These are phyloP conservation scores for Zaprionus vittiger DNA, from an alignment of 1,140 invertebrate genomes.

Conservation along the genomic window DNA sequence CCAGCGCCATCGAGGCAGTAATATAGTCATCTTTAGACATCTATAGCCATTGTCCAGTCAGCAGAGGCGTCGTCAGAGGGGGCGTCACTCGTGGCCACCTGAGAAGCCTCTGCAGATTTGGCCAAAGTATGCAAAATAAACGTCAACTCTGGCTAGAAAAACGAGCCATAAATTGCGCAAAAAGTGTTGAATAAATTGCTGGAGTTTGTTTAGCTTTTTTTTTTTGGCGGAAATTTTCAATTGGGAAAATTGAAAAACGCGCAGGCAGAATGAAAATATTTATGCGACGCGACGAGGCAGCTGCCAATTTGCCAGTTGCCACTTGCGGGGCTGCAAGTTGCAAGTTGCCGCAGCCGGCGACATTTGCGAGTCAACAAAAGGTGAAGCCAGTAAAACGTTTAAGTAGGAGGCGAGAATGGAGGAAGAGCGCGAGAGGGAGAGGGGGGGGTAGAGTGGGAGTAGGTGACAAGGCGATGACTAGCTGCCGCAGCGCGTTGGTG, in stretches of 20 bases:
- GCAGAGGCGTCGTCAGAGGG: not conserved
- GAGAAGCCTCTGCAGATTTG: constrained; percentile 20
- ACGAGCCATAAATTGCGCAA: constrained; percentile 42
- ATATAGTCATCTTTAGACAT: not conserved
- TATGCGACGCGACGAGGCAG: constrained; percentile 21
- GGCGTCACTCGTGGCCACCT: not conserved
- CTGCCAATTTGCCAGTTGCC: constrained; percentile 5
- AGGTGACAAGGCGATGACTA: constrained; percentile 41
- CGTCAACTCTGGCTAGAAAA: constrained; percentile 30
- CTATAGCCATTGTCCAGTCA: not conserved
- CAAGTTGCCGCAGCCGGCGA: not conserved
- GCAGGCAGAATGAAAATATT: constrained; percentile 23
- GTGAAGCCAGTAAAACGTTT: not conserved
- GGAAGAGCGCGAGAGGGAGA: not conserved
- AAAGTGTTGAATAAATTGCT: constrained; percentile 31
- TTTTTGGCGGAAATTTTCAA: constrained; percentile 2
- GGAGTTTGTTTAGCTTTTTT: not conserved
- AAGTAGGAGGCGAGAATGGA: not conserved
- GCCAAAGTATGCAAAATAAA: constrained; percentile 41
- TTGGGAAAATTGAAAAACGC: constrained; percentile 19
- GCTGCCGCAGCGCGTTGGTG: constrained; percentile 57
- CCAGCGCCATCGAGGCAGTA: not conserved
- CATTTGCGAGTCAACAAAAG: constrained; percentile 3
- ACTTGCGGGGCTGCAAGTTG: too few species aligned
- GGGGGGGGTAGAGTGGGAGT: not conserved